These are phyloP conservation scores for Turritopsis rubra DNA, from an alignment of 30 jellyfish, hydroid and myxozoan species.

Conservation along the genomic window DNA sequence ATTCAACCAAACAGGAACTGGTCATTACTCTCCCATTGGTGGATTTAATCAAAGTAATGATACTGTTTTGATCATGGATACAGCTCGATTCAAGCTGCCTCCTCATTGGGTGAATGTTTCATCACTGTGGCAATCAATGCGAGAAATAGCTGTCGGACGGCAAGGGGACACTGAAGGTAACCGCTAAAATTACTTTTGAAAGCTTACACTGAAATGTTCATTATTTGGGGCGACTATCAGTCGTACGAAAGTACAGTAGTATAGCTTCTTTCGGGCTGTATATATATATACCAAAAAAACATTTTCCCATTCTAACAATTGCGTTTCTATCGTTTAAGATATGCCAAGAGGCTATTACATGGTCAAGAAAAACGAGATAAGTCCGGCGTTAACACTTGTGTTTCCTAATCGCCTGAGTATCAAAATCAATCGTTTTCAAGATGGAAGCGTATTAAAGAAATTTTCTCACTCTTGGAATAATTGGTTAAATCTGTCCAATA, in stretches of 20 bases:
- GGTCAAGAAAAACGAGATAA: neutral
- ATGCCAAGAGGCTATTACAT: conserved; percentile 10
- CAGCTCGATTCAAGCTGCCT: conserved; percentile 28
- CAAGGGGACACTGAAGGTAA: neutral
- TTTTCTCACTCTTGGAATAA: neutral
- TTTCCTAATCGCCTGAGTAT: neutral
- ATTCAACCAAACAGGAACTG: conserved; percentile 20
- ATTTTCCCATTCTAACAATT: too few species aligned
- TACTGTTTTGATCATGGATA: conserved; percentile 24
- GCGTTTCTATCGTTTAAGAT: neutral
- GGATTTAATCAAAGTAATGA: conserved; percentile 20
- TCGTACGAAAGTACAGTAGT: too few species aligned
- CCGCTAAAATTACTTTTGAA: neutral
- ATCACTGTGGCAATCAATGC: conserved; percentile 12
- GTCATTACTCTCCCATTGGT: conserved; percentile 34
- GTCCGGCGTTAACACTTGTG: neutral
- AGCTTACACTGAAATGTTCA: too few species aligned
- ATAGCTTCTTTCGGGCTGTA: too few species aligned
- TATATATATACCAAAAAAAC: too few species aligned
- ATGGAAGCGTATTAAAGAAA: neutral
- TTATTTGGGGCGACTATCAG: too few species aligned
- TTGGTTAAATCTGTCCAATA: neutral
- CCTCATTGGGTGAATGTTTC: conserved; percentile 17
- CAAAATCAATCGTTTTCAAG: neutral
- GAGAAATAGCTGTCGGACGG: neutral